Evolutionary conservation across 2,888 invertebrate species (phyloP).

Genomic region (Eupithecia dodoneata): DNA sequence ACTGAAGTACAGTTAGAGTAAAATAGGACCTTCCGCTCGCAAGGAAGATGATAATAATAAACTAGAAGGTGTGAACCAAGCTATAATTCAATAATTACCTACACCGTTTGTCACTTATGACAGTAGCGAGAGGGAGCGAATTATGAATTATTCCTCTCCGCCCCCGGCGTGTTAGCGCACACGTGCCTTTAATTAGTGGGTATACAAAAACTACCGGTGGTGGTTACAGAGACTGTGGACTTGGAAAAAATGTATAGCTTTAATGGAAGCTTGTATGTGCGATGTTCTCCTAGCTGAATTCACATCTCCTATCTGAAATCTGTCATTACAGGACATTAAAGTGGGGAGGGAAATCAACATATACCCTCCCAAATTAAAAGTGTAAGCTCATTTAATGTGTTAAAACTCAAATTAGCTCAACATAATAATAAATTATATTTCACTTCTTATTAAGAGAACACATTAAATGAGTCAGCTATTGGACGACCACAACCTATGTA

Average conservation of each 20-base stretch:
- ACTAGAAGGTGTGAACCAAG: neutral
- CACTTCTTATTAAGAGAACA: too few relatives aligned
- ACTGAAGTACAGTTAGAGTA: neutral
- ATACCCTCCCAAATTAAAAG: too few relatives aligned
- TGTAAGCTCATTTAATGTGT: too few relatives aligned
- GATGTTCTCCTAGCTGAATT: too few relatives aligned
- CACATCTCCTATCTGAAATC: too few relatives aligned
- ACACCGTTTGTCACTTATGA: slow-evolving; percentile 3
- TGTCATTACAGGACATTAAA: too few relatives aligned
- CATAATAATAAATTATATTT: too few relatives aligned
- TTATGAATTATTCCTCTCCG: slow-evolving; percentile 1
- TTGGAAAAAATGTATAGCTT: neutral
- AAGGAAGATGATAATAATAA: neutral
- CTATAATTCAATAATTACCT: neutral
- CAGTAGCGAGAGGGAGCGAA: slow-evolving; percentile 1
- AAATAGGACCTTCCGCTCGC: neutral
- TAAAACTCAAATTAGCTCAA: too few relatives aligned
- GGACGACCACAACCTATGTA: too few relatives aligned
- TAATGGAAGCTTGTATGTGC: neutral
- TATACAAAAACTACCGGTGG: neutral
- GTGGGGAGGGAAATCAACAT: too few relatives aligned
- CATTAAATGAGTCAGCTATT: too few relatives aligned
- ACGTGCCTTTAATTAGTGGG: slow-evolving; percentile 4
- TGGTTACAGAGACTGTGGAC: neutral
- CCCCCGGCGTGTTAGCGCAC: neutral